A percentile compares a stretch with the other conserved stretches of the same genome.
Conservation (phyloP, 2,113 vertebrate species). For the Rhizomys pruinosus region DNA sequence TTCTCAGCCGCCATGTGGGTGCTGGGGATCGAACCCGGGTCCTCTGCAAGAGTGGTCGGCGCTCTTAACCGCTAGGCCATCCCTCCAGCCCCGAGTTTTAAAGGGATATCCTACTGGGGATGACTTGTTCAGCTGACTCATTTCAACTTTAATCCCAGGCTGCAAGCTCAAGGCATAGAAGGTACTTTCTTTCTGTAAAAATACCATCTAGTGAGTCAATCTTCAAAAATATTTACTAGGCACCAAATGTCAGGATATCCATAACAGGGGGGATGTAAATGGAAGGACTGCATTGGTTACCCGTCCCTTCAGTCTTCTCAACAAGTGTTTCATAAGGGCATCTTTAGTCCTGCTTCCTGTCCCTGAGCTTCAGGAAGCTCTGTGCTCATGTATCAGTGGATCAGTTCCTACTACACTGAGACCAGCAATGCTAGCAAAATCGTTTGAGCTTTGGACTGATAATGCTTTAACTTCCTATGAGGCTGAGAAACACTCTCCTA, state of each 20-base stretch:
- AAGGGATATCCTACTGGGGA: no score
- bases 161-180: background rate
- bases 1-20: no score
- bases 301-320: background rate
- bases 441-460: background rate
- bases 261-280: background rate
- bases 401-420: background rate
- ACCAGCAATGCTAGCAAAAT: slow-evolving; percentile 24
- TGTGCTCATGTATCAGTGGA: background rate
- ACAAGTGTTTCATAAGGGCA: background rate
- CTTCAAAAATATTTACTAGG: background rate
- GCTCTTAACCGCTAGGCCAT: no score
- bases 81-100: no score
- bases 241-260: background rate
- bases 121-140: background rate
- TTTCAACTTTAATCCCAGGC: background rate
- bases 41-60: no score
- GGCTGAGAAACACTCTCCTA: background rate
- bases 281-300: background rate
- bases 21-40: no score
- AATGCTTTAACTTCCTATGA: background rate
- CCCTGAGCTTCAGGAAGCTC: background rate
- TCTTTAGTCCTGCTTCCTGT: background rate
- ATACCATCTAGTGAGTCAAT: background rate
- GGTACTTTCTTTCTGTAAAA: background rate